A percentile compares a stretch with the other conserved stretches of the same genome.
Conservation (phyloP, 1,140 invertebrate genomes). For the Aradophagus sp. region DNA sequence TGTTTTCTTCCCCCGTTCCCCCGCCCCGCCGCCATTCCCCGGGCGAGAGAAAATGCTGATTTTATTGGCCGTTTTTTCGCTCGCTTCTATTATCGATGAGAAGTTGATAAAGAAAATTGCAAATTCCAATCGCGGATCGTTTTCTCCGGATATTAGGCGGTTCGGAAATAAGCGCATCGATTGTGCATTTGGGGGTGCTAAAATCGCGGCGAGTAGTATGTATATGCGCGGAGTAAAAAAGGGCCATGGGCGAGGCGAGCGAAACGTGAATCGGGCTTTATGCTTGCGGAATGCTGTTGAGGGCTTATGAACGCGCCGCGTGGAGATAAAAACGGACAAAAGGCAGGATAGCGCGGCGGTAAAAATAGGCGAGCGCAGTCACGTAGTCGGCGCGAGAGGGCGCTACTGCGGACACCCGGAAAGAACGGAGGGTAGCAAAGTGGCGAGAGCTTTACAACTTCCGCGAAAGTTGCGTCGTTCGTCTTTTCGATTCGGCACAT, state of each 20-base stretch:
- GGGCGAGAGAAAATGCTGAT: constrained; percentile 17
- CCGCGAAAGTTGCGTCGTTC: constrained; percentile 50
- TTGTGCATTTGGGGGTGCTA: constrained; percentile 40
- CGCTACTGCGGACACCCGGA: constrained; percentile 13
- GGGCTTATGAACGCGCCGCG: constrained; percentile 35
- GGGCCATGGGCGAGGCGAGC: background rate
- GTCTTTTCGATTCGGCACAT: constrained; percentile 55
- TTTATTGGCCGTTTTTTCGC: constrained; percentile 28
- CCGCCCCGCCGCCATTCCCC: too few relatives aligned
- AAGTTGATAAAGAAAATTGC: constrained; percentile 50
- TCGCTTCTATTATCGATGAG: constrained; percentile 1
- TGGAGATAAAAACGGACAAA: constrained; percentile 36
- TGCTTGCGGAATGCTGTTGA: constrained; percentile 38
- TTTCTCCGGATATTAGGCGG: constrained; percentile 41
- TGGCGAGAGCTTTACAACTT: constrained; percentile 59
- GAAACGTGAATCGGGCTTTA: constrained; percentile 39
- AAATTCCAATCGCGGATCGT: constrained; percentile 50
- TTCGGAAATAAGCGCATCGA: constrained; percentile 54
- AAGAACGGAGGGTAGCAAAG: constrained; percentile 45
- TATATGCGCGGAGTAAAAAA: constrained; percentile 5
- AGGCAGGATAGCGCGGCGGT: constrained; percentile 20
- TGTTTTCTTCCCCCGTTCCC: too few relatives aligned
- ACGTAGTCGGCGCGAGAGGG: constrained; percentile 32
- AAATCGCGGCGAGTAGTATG: constrained; percentile 9
- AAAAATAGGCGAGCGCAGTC: constrained; percentile 43